Evolutionary conservation across 2,888 invertebrate species (phyloP).

Genomic region (Pollenia angustigena): DNA sequence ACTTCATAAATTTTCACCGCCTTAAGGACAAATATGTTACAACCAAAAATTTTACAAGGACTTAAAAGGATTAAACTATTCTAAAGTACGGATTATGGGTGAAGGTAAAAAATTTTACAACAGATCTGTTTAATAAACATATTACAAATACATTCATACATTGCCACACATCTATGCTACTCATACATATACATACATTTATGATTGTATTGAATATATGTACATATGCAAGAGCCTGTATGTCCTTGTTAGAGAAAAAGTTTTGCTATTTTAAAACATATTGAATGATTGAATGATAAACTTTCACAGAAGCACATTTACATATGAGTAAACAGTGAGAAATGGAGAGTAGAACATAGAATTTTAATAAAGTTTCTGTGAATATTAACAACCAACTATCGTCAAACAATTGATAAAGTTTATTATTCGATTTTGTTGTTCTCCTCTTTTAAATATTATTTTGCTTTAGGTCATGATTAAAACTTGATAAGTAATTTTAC

Average conservation of each 20-base stretch:
- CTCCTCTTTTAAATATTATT: neutral
- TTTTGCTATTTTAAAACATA: conserved; percentile 45
- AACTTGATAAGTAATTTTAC: conserved; percentile 21
- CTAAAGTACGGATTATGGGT: conserved; percentile 20
- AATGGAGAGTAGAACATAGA: neutral
- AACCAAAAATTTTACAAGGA: conserved; percentile 37
- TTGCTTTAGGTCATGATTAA: conserved; percentile 14
- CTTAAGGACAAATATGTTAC: conserved; percentile 42
- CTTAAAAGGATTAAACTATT: conserved; percentile 41
- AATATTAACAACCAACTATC: conserved; percentile 53
- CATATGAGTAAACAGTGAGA: neutral
- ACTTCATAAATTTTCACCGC: conserved; percentile 33
- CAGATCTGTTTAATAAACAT: neutral
- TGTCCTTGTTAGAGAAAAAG: conserved; percentile 40
- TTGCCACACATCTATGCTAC: neutral
- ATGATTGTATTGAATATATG: neutral
- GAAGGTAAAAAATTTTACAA: conserved; percentile 1
- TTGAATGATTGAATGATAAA: conserved; percentile 55
- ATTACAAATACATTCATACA: neutral
- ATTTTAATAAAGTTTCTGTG: conserved; percentile 32
- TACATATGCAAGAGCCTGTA: neutral
- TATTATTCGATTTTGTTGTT: conserved; percentile 14
- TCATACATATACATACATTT: neutral
- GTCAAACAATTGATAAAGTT: conserved; percentile 41
- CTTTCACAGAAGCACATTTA: conserved; percentile 9